These are phyloP conservation scores for Poecilia latipinna DNA, from an alignment of 2,113 vertebrate species.

Conservation along the genomic window DNA sequence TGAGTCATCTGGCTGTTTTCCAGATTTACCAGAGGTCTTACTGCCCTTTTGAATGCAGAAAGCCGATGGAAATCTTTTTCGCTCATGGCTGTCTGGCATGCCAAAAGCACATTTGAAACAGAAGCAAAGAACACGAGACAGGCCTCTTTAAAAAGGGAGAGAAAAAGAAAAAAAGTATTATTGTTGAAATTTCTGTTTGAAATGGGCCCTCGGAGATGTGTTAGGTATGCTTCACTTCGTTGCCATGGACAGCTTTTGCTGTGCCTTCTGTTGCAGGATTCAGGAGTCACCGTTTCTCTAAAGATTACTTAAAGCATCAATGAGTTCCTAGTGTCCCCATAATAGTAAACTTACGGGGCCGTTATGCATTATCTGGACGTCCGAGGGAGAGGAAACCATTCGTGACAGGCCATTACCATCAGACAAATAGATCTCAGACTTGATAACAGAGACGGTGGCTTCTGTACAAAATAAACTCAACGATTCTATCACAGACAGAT, in stretches of 20 bases:
- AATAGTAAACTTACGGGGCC: slow-evolving; percentile 25
- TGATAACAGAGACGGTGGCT: slow-evolving; percentile 16
- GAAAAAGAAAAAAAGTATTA: slow-evolving; percentile 11
- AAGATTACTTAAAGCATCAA: slow-evolving; percentile 27
- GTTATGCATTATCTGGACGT: slow-evolving; percentile 17
- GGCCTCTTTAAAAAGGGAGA: not conserved
- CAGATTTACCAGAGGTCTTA: not conserved
- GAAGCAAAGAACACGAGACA: not conserved
- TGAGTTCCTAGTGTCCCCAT: slow-evolving; percentile 35
- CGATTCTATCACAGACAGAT: slow-evolving; percentile 31
- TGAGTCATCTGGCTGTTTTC: slow-evolving; percentile 8
- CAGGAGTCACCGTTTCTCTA: slow-evolving; percentile 8
- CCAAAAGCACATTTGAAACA: slow-evolving; percentile 20
- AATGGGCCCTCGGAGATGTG: slow-evolving; percentile 41
- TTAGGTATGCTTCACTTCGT: slow-evolving; percentile 48
- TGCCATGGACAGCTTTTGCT: slow-evolving; percentile 26
- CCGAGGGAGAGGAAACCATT: slow-evolving; percentile 16
- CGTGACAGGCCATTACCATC: slow-evolving; percentile 28
- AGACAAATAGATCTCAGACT: slow-evolving; percentile 27
- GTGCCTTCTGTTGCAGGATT: slow-evolving; percentile 31
- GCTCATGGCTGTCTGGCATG: not conserved
- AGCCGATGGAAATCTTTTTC: slow-evolving; percentile 5
- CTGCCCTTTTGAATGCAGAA: slow-evolving; percentile 10
- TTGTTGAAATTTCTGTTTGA: slow-evolving; percentile 33
- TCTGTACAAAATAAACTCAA: slow-evolving; percentile 43